These are phyloP conservation scores for Micromussa lordhowensis DNA, from an alignment of 92 coral and sea anemone species.

Conservation along the genomic window DNA sequence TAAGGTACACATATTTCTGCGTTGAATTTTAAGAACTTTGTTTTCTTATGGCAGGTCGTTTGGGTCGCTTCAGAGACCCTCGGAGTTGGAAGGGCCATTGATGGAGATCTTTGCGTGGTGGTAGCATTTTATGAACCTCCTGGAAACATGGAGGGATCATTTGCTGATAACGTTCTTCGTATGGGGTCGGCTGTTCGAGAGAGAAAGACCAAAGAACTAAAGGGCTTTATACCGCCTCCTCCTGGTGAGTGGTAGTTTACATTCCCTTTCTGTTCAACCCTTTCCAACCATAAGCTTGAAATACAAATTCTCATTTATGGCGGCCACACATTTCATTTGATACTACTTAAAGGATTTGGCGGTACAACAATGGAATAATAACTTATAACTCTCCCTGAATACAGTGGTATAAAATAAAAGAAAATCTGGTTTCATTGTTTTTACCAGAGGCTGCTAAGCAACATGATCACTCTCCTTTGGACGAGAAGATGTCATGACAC, in stretches of 20 bases:
- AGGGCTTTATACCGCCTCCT: constrained; percentile 70
- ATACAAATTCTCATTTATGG: background rate
- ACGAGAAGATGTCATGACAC: background rate
- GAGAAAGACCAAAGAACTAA: constrained; percentile 62
- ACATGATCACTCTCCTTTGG: background rate
- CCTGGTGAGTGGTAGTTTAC: constrained; percentile 66
- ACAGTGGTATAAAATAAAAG: background rate
- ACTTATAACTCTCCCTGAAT: background rate
- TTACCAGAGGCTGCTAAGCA: background rate
- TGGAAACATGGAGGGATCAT: constrained; percentile 93
- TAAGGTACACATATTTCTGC: background rate
- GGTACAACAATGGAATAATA: background rate
- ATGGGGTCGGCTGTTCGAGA: constrained; percentile 67
- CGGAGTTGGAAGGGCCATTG: constrained; percentile 91
- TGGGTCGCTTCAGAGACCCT: constrained; percentile 93
- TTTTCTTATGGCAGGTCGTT: constrained; percentile 65
- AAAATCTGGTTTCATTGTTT: background rate
- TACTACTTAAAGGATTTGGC: no score
- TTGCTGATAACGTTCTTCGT: constrained; percentile 78
- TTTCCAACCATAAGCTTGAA: background rate
- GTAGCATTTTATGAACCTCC: constrained; percentile 99
- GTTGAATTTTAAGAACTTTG: background rate
- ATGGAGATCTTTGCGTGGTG: constrained; percentile 88
- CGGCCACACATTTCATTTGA: background rate
- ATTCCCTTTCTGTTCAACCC: background rate